Base-by-base conservation (phyloP, 2,888 invertebrate genomes). In the Glyphotaelius pellucidus region DNA sequence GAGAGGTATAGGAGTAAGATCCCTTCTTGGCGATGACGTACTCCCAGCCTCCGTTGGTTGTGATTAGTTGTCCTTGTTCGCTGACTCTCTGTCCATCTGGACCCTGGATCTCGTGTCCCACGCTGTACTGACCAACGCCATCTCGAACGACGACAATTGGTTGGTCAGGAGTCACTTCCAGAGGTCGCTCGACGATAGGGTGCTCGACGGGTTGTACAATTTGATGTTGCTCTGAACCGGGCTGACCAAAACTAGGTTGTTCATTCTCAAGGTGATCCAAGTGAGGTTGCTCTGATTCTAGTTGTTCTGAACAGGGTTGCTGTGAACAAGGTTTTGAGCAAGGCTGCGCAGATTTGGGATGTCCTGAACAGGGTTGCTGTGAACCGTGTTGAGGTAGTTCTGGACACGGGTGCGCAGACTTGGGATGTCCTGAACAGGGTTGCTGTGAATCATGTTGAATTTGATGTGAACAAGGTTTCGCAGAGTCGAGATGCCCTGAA, bases 21-120 rank as follows among this genome's bases (percentile, higher is more conserved):
- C 94, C 94, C 31, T 92, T 94, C 93, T 94, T 94, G 85, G 94
- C 94, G 42, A 94, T 94, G 7, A 94, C 94, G 90, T 94, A 94
- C 83, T 94, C 94, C 94, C 94, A 94, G 81, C 94, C 94, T 47
- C 94, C 94, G 91, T 94, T 94, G 67, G 94, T 94, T 11, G 94
- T 93, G 86, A 94, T 94, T 11, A 94, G 93, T 38, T 93, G 93
- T 30, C 94, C 94, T 88, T 94, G 94, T 90, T 94, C 94, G 25
- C 93, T 93, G 42, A 94, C 94, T 91, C 92, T 90, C 1, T 94
- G 94, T 3, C 94, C 94, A 85, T 94, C 94, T 11, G 93, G 93
- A 90, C 93, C 93, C 67, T 92, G 93, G 91, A 93, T 92, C 32
- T 91, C 90, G 87, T 93, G 94, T 32, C 94, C 94, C 42, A 93